Percentiles rank a stretch among this genome's conserved stretches.
phyloP scores from a whole-genome alignment of 92 coral and sea anemone genomes.

The Parazoanthus darwini region DNA sequence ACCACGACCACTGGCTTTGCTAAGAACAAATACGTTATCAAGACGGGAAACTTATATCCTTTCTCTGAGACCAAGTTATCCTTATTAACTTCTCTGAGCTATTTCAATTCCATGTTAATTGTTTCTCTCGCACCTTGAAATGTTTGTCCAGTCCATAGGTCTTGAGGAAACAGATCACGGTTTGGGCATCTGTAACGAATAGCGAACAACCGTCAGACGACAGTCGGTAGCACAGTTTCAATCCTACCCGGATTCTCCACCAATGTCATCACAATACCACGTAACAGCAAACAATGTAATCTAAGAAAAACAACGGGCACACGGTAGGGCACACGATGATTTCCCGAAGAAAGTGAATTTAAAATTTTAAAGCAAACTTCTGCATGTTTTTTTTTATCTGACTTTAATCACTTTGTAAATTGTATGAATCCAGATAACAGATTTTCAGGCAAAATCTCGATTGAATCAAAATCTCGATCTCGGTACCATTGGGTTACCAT shows the following conservation, averaged over 20 bases:
- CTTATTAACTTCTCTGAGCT: neutral
- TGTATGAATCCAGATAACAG: no score
- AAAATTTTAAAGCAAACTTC: no score
- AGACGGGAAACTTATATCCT: no score
- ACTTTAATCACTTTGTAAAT: no score
- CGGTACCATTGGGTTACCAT: no score
- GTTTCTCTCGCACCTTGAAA: slow-evolving; percentile 57
- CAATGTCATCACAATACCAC: neutral
- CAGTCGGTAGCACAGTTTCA: neutral
- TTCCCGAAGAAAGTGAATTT: neutral
- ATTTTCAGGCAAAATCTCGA: no score
- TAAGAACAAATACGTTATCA: no score
- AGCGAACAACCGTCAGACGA: neutral
- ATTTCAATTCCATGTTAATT: neutral
- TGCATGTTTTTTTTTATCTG: no score
- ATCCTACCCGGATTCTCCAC: neutral
- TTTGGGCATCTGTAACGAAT: slow-evolving; percentile 74
- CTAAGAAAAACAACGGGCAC: neutral
- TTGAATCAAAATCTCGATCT: no score
- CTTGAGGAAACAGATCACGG: slow-evolving; percentile 85
- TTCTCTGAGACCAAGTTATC: neutral
- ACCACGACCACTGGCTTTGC: no score
- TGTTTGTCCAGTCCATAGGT: slow-evolving; percentile 76
- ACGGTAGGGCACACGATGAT: neutral
- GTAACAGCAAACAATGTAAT: neutral